Evolutionary conservation across 2,888 invertebrate species (phyloP), one percentile per base, ranked within the genome.

Genomic region (Unio delphinus): DNA sequence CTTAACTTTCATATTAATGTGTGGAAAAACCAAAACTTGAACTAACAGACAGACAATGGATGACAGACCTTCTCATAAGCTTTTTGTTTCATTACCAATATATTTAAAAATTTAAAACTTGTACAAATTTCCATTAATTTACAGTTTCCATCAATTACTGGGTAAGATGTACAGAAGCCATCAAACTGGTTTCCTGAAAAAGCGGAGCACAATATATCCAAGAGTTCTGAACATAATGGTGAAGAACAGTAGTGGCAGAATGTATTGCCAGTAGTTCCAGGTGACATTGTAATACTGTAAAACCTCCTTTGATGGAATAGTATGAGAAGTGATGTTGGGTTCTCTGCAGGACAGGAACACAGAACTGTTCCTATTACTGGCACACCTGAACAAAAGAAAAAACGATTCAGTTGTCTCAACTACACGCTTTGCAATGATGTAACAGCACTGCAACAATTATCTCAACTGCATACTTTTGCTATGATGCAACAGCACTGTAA

Each of bases 221-320:
- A 78, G 67, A 26, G 63, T 63, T 56, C 77, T 65, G 55, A 80
- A 80, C 30, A 78, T 30, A 20, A 73, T 15, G 3, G 67, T 72
- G 65, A 73, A 76, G 7, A 67, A 30, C 30, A 80, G 55, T 7
- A 80, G 70, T 1, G 75, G 75, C 18, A 76, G 34, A 20, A 80
- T 58, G 65, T 80, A 80, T 30, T 78, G 74, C 80, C 80, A 78
- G 73, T 72, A 80, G 7, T 71, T 65, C 74, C 73, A 77, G 7
- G 60, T 64, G 8, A 80, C 67, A 60, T 70, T 60, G 23, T 74
- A 77, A 67, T 72, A 75, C 56, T 75, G 58, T 45, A 80, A 54
- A 3, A 78, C 68, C 26, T 74, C 69, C 28, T 68, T 34, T n/a
- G 78, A 76, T 34, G 76, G 74, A 34, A 80, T 74, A 26, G 54